A percentile compares a stretch with the other conserved stretches of the same genome.
These are phyloP conservation scores for Limosa lapponica DNA, from an alignment of 2,797 vertebrate species.

Conservation along the genomic window DNA sequence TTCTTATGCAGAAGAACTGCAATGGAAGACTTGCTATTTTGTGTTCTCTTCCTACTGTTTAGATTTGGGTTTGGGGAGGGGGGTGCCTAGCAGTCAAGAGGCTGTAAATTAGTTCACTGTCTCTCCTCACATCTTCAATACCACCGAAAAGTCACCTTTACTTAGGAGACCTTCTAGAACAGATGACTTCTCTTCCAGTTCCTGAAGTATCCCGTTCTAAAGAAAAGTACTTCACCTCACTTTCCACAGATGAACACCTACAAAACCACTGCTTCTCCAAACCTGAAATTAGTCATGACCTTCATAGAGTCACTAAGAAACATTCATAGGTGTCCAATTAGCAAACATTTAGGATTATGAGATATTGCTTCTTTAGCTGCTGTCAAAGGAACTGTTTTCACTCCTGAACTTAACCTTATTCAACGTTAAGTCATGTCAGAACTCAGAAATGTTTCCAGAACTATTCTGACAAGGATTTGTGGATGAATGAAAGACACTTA, in stretches of 20 bases:
- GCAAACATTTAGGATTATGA: background rate
- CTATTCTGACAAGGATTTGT: background rate
- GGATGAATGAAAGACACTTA: background rate
- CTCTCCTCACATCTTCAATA: background rate
- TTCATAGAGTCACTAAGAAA: background rate
- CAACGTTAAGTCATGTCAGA: background rate
- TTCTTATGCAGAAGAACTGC: background rate
- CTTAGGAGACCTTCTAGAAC: background rate
- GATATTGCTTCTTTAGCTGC: background rate
- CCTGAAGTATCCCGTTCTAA: background rate
- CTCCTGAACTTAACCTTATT: background rate
- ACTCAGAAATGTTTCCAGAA: background rate
- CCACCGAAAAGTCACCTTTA: background rate
- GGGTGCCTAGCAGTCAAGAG: background rate
- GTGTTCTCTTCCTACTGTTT: background rate
- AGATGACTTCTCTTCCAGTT: background rate
- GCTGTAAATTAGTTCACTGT: background rate
- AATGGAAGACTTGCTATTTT: background rate
- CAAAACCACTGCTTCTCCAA: background rate
- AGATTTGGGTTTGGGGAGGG: rapidly evolving
- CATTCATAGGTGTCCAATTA: background rate
- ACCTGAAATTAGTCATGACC: background rate
- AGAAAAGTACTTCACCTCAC: background rate
- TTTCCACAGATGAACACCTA: background rate
- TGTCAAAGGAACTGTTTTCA: background rate